Base-by-base conservation (phyloP, 2,888 invertebrate genomes). In the Phlogophora meticulosa region DNA sequence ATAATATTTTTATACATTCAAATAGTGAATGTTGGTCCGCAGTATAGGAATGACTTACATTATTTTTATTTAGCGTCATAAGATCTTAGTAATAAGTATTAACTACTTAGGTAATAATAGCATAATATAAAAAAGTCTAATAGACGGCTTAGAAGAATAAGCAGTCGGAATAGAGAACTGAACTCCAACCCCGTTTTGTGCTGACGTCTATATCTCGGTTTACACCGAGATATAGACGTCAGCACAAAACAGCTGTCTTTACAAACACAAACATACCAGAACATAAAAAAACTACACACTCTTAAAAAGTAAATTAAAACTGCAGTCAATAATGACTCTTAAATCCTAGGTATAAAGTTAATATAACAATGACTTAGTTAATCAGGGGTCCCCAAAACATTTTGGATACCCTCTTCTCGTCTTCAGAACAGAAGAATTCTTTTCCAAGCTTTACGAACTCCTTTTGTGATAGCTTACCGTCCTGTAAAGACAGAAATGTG, bases 341-440 rank as follows among this genome's bases (percentile, higher is more conserved):
- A 77, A 17, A 0, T 9, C 1, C 40, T 72, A 71, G 7, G 0
- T 0, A 0, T 64, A 76, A 78, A 65, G 66, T 52, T 65, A 38
- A 55, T 60, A 34, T 72, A 69, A 51, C 28, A 59, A 72, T 80
- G 84, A 85, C 83, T 90, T 91, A 96, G 86, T 96, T 93, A 65
- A 96, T 96, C 55, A 98, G 94, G 10, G 98, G 98, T 36, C 98
- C 98, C 98, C 98, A 98, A 87, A 98, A 98, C 96, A 98, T 97
- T 93, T 97, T 98, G 83, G 98, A 98, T 70, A 98, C 97, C 79
- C 96, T 96, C 4, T 94, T 96, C 81, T 97, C 97, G 88, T 98
- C 97, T 87, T 98, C 97, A 0, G 97, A 97, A 58, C 97, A 93
- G 92, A 98, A 98, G 90, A 97, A 98, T 76, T 98, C 98, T 70